Base-by-base conservation (phyloP, 2,888 invertebrate species). In the Calameuta idolon region DNA sequence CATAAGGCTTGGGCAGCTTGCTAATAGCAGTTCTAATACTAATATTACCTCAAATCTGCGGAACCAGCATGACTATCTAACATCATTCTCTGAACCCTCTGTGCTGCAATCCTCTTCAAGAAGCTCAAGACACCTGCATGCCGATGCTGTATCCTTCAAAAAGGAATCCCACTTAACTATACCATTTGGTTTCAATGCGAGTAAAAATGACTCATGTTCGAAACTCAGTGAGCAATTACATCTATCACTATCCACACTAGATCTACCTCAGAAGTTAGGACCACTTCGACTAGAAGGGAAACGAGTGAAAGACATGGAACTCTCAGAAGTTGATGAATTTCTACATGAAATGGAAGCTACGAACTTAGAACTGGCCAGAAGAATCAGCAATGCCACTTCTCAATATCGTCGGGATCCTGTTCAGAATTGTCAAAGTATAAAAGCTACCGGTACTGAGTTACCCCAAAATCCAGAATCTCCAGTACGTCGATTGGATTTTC, bases 311-410 rank as follows among this genome's bases (percentile, higher is more conserved):
- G 87, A 90, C 31, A 90, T 92, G 87, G 91, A 90, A 81, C 85
- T 92, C 31, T 85, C 88, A 11, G 92, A 92, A 81, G 91, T 93
- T 0, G 90, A 92, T 73, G 89, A 91, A 71, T 85, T 92, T 78
- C 84, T 93, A 40, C 88, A 89, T 78, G 90, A 92, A 80, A 91
- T 93, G 87, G 92, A 93, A 81, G 85, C 85, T 30, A 90, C 91
- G 4, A 91, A 92, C 75, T 86, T 87, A 73, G 89, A 90, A 82
- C 86, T 92, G 68, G 90, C 90, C 4, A 87, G 87, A 73, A 88
- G 88, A 77, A 79, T 84, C 11, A 80, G 81, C 35, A 71, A 82
- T 34, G 80, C 83, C 35, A 76, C 78, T 37, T 73, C 83, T 75
- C 83, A 83, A 12, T 80, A 80, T 74, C 69, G 75, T 34, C 81